phyloP scores from a whole-genome alignment of 2,113 vertebrate species.

The Toxotes jaculatrix region DNA sequence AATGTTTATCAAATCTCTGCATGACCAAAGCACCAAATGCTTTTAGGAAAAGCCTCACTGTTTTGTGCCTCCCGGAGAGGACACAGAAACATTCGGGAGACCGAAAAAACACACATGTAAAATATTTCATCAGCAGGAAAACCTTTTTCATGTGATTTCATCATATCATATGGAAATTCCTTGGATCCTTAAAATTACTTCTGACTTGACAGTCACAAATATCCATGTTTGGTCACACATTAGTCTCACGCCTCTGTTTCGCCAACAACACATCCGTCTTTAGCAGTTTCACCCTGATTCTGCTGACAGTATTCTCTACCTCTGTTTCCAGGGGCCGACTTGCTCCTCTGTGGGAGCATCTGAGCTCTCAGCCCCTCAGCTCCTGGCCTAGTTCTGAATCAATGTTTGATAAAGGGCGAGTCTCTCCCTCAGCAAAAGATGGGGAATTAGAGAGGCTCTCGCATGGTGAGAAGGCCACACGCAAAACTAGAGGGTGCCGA shows the following conservation, averaged over 20 bases:
- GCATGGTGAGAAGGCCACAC: slow-evolving; percentile 72
- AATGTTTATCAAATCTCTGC: slow-evolving; percentile 27
- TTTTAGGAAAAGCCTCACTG: neutral
- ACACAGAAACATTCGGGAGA: neutral
- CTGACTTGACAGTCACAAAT: slow-evolving; percentile 51
- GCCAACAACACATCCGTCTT: slow-evolving; percentile 65
- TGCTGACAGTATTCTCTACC: slow-evolving; percentile 67
- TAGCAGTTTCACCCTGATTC: slow-evolving; percentile 60
- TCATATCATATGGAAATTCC: slow-evolving; percentile 48
- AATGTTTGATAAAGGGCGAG: slow-evolving; percentile 79
- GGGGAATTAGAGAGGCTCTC: slow-evolving; percentile 66
- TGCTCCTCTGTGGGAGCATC: slow-evolving; percentile 64
- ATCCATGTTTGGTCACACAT: slow-evolving; percentile 48
- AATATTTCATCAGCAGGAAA: slow-evolving; percentile 51
- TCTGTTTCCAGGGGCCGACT: slow-evolving; percentile 52
- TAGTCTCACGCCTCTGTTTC: slow-evolving; percentile 39
- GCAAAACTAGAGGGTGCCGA: slow-evolving; percentile 59
- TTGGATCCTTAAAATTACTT: slow-evolving; percentile 39
- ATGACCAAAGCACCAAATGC: slow-evolving; percentile 22
- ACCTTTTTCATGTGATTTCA: slow-evolving; percentile 68
- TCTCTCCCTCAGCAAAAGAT: slow-evolving; percentile 69
- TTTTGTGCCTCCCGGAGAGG: neutral
- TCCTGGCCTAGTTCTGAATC: slow-evolving; percentile 82
- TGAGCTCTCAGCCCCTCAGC: slow-evolving; percentile 68
- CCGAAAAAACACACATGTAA: neutral